Base-by-base conservation (phyloP, 2,797 vertebrate genomes). In the Chaetophractus vellerosus region DNA sequence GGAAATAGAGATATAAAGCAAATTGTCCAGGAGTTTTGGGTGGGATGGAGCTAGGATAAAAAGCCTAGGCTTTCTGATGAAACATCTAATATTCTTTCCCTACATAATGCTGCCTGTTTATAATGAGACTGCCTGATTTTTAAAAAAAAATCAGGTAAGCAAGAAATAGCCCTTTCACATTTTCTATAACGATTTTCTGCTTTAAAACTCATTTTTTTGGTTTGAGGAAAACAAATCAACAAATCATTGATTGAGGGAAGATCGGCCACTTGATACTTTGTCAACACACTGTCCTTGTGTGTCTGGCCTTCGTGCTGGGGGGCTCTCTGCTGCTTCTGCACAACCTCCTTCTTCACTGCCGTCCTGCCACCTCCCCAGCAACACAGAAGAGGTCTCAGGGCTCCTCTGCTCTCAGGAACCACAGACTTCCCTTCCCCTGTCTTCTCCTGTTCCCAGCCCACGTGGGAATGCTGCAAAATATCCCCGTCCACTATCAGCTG, bases 1-100 rank as follows among this genome's bases (percentile, higher is more conserved):
- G 5, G 74, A 88, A 68, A 93, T 23, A 16, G 61, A 79, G 28
- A 94, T 38, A 28, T 57, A 64, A 92, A 55, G 19, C 74, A 75
- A 61, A 66, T 23, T 55, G 6, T 12, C 79, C 31, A 55, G 33
- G 10, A 68, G 31, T 91, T 71, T 93, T 41, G n/a, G 68, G 28
- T 52, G 52, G 68, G 38, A 81, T 5, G 69, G 18, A 76, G 28
- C 66, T 84, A 52, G 23, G 24, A 69, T 41, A 18, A 83, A 83
- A 88, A 94, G 8, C 31, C 52, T 55, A 38, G 12, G 16, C 55
- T 74, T 81, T 81, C 26, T 11, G 68, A 71, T 69, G 68, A 66
- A 9, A 36, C 55, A 59, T 52, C 55, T 33, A 84, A 68, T 88
- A 41, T 41, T 88, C 45, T 48, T 90, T 61, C 26, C 14, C 9